phyloP scores from a whole-genome alignment of 2,888 invertebrate genomes.

The Orthosia gracilis region DNA sequence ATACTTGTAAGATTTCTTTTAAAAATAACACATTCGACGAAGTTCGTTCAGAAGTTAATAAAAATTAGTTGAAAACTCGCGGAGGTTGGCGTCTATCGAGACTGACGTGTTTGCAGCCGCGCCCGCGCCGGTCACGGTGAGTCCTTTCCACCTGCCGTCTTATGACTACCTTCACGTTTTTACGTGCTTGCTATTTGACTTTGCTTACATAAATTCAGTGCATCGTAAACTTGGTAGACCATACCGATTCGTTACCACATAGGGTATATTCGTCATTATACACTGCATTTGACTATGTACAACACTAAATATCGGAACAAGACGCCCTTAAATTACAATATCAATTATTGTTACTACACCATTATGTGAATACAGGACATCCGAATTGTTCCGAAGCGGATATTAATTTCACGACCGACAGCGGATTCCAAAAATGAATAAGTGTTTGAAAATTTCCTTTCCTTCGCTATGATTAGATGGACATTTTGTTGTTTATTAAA shows the following conservation, averaged over 20 bases:
- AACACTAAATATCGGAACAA: constrained; percentile 13
- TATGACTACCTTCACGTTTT: constrained; percentile 48
- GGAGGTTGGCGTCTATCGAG: constrained; percentile 53
- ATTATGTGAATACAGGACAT: constrained; percentile 30
- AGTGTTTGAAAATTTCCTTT: constrained; percentile 49
- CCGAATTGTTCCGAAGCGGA: constrained; percentile 42
- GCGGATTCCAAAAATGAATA: constrained; percentile 34
- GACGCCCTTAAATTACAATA: constrained; percentile 27
- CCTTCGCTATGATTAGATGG: constrained; percentile 50
- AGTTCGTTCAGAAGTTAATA: constrained; percentile 74
- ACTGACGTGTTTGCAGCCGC: constrained; percentile 70
- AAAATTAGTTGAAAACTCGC: constrained; percentile 76
- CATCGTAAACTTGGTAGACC: constrained; percentile 10
- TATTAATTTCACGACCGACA: constrained; percentile 48
- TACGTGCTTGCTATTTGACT: constrained; percentile 49
- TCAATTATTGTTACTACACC: constrained; percentile 42
- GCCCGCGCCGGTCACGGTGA: constrained; percentile 10
- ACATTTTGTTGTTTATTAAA: constrained; percentile 79
- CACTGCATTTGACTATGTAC: constrained; percentile 1
- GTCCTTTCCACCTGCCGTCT: constrained; percentile 13
- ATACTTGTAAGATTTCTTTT: constrained; percentile 73
- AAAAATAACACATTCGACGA: constrained; percentile 68
- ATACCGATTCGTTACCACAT: not conserved
- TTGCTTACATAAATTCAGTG: constrained; percentile 21
- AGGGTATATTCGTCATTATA: not conserved